Evolutionary conservation across 2,113 vertebrate genomes (phyloP), one percentile per base, ranked within the genome.

Genomic region (Phalacrocorax carbo): DNA sequence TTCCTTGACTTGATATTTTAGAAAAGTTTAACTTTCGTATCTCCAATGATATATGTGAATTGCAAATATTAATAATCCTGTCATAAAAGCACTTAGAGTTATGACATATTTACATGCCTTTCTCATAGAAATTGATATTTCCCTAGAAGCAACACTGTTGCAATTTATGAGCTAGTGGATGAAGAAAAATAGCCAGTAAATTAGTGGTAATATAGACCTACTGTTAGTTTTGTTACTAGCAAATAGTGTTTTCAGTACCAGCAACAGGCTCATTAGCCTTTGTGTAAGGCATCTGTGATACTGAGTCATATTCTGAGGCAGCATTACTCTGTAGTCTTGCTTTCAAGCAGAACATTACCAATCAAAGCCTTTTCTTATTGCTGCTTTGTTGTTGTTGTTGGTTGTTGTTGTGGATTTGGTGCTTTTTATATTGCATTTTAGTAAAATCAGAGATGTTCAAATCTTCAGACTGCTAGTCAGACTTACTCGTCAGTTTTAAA

Each of bases 61-160:
- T 95, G 32, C 65, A 77, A 84, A 89, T 92, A 96, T 91, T 92
- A 95, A 82, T 94, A 98, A 94, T 58, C 9, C 25, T 92, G 54
- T 88, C 38, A 75, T 29, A 87, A 82, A 93, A 81, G 3, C 46
- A 86, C 51, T 96, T 93, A 68, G 13, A 65, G n/a, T 82, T 93
- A 78, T 20, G n/a, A 90, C 61, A 55, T 71, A 79, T 89, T 95
- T 89, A 73, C 83, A 22, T 57, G 38, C 42, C 15, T 62, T 73
- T 95, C 96, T 81, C 75, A 61, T 72, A 95, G 82, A 42, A 91
- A 44, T 86, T 95, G 78, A 57, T 95, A 93, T 92, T 95, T 95
- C 69, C 55, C 55, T 86, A 32, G 62, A 52, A 82, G 51, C 42
- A 75, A 65, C 30, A 80, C 34, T 89, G 12, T 27, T 95, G 65